Conservation (phyloP, 2,113 vertebrate species). For the Peromyscus leucopus region DNA sequence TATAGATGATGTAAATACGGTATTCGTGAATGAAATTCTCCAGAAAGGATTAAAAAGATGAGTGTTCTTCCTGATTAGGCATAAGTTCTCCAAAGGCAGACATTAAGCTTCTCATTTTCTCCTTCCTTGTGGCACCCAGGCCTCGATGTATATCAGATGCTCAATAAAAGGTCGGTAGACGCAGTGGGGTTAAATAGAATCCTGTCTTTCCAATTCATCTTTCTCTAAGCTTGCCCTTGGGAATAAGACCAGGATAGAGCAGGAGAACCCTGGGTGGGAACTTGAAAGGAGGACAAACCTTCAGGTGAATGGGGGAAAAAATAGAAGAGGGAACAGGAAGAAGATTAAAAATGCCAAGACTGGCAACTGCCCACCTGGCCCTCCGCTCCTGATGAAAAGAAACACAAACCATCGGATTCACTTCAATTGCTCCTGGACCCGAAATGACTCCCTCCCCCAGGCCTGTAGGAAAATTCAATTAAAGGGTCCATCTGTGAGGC, state of each 20-base stretch:
- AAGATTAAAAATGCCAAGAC: neutral
- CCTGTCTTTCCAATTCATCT: neutral
- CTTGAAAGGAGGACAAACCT: neutral
- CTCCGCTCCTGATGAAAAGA: slow-evolving; percentile 83
- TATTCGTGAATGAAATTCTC: too few species aligned
- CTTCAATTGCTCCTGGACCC: slow-evolving; percentile 89
- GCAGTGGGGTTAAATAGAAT: neutral
- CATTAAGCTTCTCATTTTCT: neutral
- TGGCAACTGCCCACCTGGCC: slow-evolving; percentile 78
- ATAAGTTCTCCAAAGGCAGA: neutral
- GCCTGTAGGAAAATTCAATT: slow-evolving; percentile 91
- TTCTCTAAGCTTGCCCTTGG: neutral
- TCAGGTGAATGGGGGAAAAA: neutral
- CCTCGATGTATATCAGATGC: neutral
- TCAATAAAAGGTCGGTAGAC: neutral
- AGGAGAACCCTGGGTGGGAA: neutral
- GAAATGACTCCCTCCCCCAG: slow-evolving; percentile 88
- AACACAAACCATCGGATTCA: slow-evolving; percentile 86
- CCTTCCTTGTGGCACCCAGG: neutral
- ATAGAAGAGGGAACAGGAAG: neutral
- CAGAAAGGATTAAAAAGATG: neutral
- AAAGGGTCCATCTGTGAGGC: slow-evolving; percentile 90
- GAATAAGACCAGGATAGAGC: neutral
- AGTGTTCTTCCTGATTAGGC: neutral
- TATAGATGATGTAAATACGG: neutral